Base-by-base conservation (phyloP, 2,888 invertebrate species). In the Ptychoptera albimana region DNA sequence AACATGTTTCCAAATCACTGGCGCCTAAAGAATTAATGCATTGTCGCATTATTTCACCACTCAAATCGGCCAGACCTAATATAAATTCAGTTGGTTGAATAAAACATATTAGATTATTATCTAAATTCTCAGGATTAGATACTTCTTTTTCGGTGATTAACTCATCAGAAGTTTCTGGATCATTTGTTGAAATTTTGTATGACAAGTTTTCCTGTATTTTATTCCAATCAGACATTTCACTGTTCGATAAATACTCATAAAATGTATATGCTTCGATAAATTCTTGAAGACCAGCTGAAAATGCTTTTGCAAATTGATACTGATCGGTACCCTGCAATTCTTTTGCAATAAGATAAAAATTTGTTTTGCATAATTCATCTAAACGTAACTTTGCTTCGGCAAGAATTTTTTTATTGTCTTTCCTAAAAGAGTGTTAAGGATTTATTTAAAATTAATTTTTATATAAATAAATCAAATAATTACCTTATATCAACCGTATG, bases 11-110 rank as follows among this genome's bases (percentile, higher is more conserved):
- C 11, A 77, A 73, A 50, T 87, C 79, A 0, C 87, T 87, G 47
- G 74, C 73, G 0, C 83, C 78, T 45, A 91, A 71, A 53, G 81
- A 80, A 57, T 83, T 86, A 8, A 93, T 85, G 44, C 88, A 86
- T 52, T 80, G 75, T 42, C 92, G 71, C 92, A 93, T 93, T 37
- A 92, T 60, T 61, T 93, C 93, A 0, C 92, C 92, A 0, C 87
- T 88, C 29, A 91, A 69, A 65, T 93, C 92, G 1, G 82, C 82
- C 32, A 92, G 62, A 0, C 92, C 92, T 36, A 92, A 64, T 57
- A 92, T 69, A 41, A 72, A 75, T 51, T 76, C 75, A 13, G 58
- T 57, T 4, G 70, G 69, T 12, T 71, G 64, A 8, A 75, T 55
- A 12, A 56, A 50, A 32, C 62, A 62, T 9, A 30, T 30, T 30